These are phyloP conservation scores for Pachypeltis micranthus DNA, from an alignment of 1,140 invertebrate genomes.

Conservation along the genomic window DNA sequence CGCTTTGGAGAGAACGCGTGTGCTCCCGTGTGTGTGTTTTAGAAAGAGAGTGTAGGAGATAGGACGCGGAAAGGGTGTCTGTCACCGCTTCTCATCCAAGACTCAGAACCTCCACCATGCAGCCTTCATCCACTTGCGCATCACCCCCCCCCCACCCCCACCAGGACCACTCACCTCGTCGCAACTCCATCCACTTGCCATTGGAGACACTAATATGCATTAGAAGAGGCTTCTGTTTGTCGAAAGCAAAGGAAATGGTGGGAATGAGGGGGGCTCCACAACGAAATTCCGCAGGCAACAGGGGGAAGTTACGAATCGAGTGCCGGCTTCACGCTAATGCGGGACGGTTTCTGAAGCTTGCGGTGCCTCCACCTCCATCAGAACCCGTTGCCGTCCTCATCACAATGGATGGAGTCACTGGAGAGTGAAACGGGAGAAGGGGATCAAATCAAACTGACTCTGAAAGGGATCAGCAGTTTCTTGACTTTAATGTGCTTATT, in stretches of 20 bases:
- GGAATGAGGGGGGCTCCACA: neutral
- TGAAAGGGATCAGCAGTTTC: too few relatives aligned
- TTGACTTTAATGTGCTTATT: too few relatives aligned
- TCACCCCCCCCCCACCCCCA: neutral
- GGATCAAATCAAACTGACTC: neutral
- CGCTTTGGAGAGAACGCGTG: too few relatives aligned
- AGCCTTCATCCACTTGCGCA: too few relatives aligned
- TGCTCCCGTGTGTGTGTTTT: too few relatives aligned
- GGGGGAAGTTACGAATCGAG: neutral
- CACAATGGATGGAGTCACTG: neutral
- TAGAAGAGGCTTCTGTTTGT: slow-evolving; percentile 5
- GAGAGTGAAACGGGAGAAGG: neutral
- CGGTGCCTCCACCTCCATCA: neutral
- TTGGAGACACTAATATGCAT: slow-evolving; percentile 6
- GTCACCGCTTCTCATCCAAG: too few relatives aligned
- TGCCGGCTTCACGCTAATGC: neutral
- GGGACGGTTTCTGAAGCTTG: neutral
- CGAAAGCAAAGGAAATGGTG: too few relatives aligned
- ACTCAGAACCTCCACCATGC: too few relatives aligned
- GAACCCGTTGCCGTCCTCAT: neutral
- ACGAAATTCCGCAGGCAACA: neutral
- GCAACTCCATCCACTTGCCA: too few relatives aligned
- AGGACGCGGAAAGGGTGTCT: neutral
- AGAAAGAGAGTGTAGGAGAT: neutral
- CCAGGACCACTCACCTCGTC: too few relatives aligned